Conservation (phyloP, 2,888 invertebrate species). For the Galeruca laticollis region DNA sequence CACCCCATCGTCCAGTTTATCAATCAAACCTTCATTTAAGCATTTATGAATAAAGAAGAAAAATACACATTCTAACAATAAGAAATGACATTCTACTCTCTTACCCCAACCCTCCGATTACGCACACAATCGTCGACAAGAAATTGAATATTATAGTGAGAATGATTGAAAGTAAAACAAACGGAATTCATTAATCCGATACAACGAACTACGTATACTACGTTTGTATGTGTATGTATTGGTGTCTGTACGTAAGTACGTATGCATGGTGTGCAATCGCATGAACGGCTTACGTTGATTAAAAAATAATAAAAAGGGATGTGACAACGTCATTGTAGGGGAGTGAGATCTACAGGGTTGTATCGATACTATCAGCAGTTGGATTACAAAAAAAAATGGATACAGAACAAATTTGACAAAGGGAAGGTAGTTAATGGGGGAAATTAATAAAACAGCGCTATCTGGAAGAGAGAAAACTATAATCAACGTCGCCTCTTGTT, state of each 20-base stretch:
- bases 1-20: neutral
- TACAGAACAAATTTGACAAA: too few relatives aligned
- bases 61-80: slow-evolving; percentile 18
- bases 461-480: too few relatives aligned
- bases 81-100: slow-evolving; percentile 12
- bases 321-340: slow-evolving; percentile 49
- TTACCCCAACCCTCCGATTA: slow-evolving; percentile 2
- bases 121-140: slow-evolving; percentile 13
- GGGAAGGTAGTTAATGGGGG: too few relatives aligned
- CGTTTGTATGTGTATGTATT: neutral
- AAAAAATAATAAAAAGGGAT: slow-evolving; percentile 61
- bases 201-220: neutral
- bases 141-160: slow-evolving; percentile 44
- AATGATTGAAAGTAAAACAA: slow-evolving; percentile 56
- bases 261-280: slow-evolving; percentile 43
- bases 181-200: slow-evolving; percentile 57
- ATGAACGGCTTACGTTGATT: slow-evolving; percentile 55
- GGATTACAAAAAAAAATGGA: too few relatives aligned
- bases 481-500: too few relatives aligned
- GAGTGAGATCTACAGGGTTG: slow-evolving; percentile 33
- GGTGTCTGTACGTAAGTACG: slow-evolving; percentile 42
- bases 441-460: too few relatives aligned
- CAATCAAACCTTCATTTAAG: slow-evolving; percentile 34
- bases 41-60: slow-evolving; percentile 29
- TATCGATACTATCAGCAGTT: too few relatives aligned